Conservation (phyloP, 2,113 vertebrate species). For the Cinclus cinclus region DNA sequence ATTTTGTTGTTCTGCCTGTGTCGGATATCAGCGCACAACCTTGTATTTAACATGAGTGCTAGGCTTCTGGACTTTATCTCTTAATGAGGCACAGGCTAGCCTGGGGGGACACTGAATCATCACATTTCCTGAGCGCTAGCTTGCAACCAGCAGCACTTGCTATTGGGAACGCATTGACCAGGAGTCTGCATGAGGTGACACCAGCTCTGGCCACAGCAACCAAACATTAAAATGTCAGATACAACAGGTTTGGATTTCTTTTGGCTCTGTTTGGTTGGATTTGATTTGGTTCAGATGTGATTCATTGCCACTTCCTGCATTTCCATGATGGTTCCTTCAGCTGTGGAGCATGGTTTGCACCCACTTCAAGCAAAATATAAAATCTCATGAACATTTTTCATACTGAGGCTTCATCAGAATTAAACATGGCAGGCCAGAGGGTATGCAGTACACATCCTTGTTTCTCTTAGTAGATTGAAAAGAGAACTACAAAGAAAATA, state of each 20-base stretch:
- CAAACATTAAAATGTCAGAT: neutral
- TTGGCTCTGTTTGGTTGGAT: slow-evolving; percentile 3
- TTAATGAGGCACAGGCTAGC: slow-evolving; percentile 28
- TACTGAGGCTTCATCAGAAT: slow-evolving; percentile 53
- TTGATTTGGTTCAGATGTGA: slow-evolving; percentile 47
- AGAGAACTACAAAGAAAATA: neutral
- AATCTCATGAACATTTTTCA: slow-evolving; percentile 35
- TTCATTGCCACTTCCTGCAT: slow-evolving; percentile 48
- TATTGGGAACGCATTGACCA: neutral
- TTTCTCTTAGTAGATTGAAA: slow-evolving; percentile 5
- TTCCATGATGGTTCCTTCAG: slow-evolving; percentile 23
- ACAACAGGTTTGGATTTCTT: neutral
- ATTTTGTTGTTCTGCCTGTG: neutral
- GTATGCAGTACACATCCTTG: slow-evolving; percentile 11
- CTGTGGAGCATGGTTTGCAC: neutral
- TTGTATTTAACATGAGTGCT: neutral
- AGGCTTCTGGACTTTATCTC: slow-evolving; percentile 25
- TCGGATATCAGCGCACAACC: neutral
- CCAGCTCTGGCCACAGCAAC: slow-evolving; percentile 34
- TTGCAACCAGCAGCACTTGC: neutral
- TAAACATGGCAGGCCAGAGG: neutral
- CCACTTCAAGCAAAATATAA: slow-evolving; percentile 60
- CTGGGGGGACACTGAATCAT: neutral
- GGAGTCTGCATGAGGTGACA: neutral
- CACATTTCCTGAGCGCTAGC: neutral